Conservation (phyloP, 2,113 vertebrate genomes). For the Epinephelus cyanopodus region DNA sequence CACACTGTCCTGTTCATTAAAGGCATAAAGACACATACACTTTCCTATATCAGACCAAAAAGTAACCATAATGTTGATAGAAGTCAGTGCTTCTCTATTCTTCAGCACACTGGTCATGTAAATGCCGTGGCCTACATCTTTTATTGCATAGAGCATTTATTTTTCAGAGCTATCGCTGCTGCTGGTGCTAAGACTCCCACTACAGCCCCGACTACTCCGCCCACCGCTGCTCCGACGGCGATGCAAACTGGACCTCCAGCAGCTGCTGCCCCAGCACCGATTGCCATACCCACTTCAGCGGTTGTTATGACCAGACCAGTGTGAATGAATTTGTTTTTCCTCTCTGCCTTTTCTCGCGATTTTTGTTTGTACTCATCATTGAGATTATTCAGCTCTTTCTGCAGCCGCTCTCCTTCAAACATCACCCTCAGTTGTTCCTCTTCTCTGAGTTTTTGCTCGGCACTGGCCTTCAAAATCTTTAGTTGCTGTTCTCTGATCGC, state of each 20-base stretch:
- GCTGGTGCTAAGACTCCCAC: constrained; percentile 15
- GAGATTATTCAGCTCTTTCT: not conserved
- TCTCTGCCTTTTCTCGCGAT: constrained; percentile 40
- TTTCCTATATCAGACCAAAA: not conserved
- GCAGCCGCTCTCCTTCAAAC: not conserved
- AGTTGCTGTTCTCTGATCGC: not conserved
- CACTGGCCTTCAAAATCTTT: not conserved
- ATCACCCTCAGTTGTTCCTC: constrained; percentile 6
- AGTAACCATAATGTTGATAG: not conserved
- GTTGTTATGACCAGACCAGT: not conserved
- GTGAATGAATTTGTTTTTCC: constrained; percentile 26
- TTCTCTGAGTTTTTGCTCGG: not conserved
- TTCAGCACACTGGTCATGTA: not conserved
- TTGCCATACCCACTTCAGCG: not conserved
- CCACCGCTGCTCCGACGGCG: not conserved
- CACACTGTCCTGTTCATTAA: too few relatives aligned
- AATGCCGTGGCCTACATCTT: not conserved
- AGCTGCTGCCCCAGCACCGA: not conserved
- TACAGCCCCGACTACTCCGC: not conserved
- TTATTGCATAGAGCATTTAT: constrained; percentile 17
- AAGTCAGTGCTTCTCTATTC: not conserved
- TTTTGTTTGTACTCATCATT: not conserved
- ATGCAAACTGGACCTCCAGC: constrained; percentile 17
- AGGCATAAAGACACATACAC: not conserved
- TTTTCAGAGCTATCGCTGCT: constrained; percentile 5